Conservation (phyloP, 2,113 vertebrate species). For the Fregetta grallaria region DNA sequence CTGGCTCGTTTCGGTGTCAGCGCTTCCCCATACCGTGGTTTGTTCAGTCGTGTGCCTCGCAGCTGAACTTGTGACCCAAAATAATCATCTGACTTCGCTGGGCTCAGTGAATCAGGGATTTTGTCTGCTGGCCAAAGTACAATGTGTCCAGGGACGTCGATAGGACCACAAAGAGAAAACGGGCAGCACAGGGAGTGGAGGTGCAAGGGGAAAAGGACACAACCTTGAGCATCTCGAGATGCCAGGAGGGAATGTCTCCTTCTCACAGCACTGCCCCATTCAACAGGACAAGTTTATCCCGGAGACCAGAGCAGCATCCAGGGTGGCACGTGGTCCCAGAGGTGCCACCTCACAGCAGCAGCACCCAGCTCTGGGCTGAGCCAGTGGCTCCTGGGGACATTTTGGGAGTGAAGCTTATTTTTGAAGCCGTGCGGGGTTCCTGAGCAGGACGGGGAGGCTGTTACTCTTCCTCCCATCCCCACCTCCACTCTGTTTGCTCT, state of each 20-base stretch:
- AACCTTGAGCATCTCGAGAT: background rate
- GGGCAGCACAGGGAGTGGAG: background rate
- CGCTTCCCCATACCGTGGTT: accelerated
- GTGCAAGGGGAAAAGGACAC: background rate
- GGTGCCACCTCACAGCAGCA: background rate
- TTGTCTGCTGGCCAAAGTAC: background rate
- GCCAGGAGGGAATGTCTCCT: background rate
- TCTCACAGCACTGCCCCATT: accelerated
- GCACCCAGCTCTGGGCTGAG: background rate
- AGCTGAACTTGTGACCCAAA: background rate
- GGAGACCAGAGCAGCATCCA: background rate
- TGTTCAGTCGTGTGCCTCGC: background rate
- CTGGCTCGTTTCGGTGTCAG: background rate
- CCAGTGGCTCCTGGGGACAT: background rate
- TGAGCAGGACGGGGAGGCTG: accelerated
- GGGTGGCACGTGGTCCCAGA: background rate
- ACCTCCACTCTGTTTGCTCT: background rate
- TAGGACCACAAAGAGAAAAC: background rate
- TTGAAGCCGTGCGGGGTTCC: accelerated
- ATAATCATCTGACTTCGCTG: background rate
- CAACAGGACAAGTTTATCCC: background rate
- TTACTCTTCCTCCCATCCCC: background rate
- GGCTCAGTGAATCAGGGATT: background rate
- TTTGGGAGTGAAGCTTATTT: background rate
- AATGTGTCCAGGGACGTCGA: background rate